Evolutionary conservation across 2,113 vertebrate genomes (phyloP).

Genomic region (Bagarius yarrelli): DNA sequence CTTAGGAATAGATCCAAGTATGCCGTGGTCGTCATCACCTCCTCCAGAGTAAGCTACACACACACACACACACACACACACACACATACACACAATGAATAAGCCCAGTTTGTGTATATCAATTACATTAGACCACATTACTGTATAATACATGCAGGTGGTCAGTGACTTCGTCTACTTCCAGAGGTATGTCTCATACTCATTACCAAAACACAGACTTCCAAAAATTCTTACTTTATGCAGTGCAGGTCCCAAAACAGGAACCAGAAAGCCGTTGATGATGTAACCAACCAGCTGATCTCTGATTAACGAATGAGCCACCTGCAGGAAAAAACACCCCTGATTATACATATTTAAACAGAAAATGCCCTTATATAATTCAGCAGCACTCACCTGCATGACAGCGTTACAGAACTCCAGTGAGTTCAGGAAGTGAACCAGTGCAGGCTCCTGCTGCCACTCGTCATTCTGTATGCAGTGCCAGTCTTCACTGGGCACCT

Average conservation of each 20-base stretch:
- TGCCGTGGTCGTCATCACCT: conserved; percentile 95
- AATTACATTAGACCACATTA: no score
- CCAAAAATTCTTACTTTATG: conserved; percentile 83
- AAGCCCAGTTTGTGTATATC: no score
- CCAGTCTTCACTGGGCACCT: conserved; percentile 89
- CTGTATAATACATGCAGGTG: background rate
- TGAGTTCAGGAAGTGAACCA: conserved; percentile 96
- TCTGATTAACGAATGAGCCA: conserved; percentile 87
- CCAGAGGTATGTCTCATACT: background rate
- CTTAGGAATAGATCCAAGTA: conserved; percentile 93
- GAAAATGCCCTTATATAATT: background rate
- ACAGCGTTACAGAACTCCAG: conserved; percentile 97
- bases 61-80: background rate
- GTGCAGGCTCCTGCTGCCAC: conserved; percentile 84
- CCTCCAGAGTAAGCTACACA: conserved; percentile 87
- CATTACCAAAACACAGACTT: background rate
- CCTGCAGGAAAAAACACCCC: conserved; percentile 64
- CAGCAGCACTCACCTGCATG: conserved; percentile 79
- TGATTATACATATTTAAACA: background rate
- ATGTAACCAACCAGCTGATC: conserved; percentile 92
- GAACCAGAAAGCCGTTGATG: conserved; percentile 95
- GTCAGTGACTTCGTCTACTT: background rate
- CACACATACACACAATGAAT: background rate
- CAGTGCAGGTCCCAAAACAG: conserved; percentile 91
- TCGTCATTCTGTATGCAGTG: conserved; percentile 89